These are phyloP conservation scores for Oceanodroma leucorhoa DNA, from an alignment of 2,797 vertebrate species.

Conservation along the genomic window DNA sequence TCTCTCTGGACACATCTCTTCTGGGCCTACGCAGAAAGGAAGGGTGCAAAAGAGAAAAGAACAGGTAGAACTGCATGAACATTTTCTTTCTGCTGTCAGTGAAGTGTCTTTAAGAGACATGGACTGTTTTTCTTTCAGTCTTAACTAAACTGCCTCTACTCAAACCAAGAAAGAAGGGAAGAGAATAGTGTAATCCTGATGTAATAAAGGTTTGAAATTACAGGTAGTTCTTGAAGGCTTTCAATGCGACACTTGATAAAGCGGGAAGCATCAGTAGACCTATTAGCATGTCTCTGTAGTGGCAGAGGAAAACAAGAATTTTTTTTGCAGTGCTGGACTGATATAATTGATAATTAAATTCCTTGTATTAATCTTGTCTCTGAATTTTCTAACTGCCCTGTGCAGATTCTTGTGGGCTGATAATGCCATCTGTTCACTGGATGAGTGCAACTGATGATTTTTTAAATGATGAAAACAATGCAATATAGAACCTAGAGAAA, in stretches of 20 bases:
- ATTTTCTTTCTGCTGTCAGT: constrained; percentile 16
- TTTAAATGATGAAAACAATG: constrained; percentile 51
- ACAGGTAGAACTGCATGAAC: not conserved
- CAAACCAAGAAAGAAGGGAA: not conserved
- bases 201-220: constrained; percentile 35
- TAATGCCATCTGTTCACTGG: constrained; percentile 61
- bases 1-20: not conserved
- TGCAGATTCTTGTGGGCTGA: constrained; percentile 43
- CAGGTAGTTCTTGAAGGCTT: not conserved
- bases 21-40: not conserved
- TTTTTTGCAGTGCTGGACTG: not conserved
- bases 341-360: constrained; percentile 52
- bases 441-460: constrained; percentile 40
- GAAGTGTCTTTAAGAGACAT: not conserved
- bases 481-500: not conserved
- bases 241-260: not conserved
- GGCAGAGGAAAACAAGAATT: not conserved
- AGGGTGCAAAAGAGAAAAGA: not conserved
- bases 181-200: not conserved
- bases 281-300: not conserved
- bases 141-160: not conserved
- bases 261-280: not conserved
- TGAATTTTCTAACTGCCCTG: constrained; percentile 39
- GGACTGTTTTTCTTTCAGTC: not conserved
- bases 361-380: constrained; percentile 42